phyloP scores from a whole-genome alignment of 2,888 invertebrate species.

The Agrotis exclamationis region DNA sequence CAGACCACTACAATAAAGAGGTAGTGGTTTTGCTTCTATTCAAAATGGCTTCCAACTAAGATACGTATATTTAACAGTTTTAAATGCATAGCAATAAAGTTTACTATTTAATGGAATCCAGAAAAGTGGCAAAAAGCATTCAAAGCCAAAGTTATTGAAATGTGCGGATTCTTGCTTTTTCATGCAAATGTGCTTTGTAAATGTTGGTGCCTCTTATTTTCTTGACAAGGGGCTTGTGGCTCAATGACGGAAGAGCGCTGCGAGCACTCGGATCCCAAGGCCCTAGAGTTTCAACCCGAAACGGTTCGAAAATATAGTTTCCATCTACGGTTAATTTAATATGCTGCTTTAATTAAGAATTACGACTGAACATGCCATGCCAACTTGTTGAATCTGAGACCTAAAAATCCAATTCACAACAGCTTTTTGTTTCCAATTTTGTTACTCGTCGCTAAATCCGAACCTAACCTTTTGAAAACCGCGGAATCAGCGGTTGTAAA shows the following conservation, averaged over 20 bases:
- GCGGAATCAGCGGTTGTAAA: conserved; percentile 41
- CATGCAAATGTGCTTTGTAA: conserved; percentile 39
- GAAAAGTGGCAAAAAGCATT: conserved; percentile 20
- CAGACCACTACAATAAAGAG: neutral
- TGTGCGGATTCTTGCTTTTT: conserved; percentile 31
- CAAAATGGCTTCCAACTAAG: neutral
- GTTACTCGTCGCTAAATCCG: neutral
- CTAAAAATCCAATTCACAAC: neutral
- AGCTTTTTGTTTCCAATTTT: neutral
- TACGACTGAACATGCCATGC: neutral
- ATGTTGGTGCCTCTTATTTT: conserved; percentile 7
- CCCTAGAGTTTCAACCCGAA: too few species aligned
- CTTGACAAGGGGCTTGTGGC: neutral
- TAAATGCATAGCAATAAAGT: neutral
- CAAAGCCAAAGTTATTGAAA: conserved; percentile 49
- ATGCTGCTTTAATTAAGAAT: too few species aligned
- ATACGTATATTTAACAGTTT: neutral
- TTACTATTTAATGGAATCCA: neutral
- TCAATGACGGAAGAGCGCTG: neutral
- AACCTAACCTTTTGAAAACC: conserved; percentile 5
- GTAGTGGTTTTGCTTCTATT: neutral
- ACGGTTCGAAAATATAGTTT: too few species aligned
- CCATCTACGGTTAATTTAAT: too few species aligned
- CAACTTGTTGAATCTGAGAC: conserved; percentile 3
- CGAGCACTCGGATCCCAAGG: too few species aligned